Evolutionary conservation across 2,888 invertebrate species (phyloP), one percentile per base, ranked within the genome.

Genomic region (Abrostola tripartita): DNA sequence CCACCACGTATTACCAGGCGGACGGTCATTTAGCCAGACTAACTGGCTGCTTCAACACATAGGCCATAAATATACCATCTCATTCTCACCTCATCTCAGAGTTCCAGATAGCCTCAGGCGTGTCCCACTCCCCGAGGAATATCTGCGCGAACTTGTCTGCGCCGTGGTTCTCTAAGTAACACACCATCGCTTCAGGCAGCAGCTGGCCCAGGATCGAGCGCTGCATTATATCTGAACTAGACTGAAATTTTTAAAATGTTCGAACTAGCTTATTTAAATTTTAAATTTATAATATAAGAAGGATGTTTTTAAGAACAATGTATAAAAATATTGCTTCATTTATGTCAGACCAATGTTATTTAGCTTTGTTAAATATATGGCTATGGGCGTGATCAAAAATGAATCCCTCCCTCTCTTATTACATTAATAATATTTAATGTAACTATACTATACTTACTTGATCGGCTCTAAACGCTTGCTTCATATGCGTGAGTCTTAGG

Each of bases 101-200:
- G 88, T 98, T 99, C 99, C 99, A 99, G 75, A 99, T 99, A 0
- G 99, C 99, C 93, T 99, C 99, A 0, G 99, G 99, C 7, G 99
- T 99, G 91, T 99, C 99, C 95, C 98, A 99, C 93, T 99, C 99
- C 0, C 99, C 99, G 14, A 99, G 95, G 92, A 98, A 98, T 82
- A 98, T 99, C 93, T 99, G 98, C 0, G 99, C 99, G 92, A 99
- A 99, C 88, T 99, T 99, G 73, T 99, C 99, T 0, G 99, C 96
- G 0, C 99, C 99, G 86, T 99, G 99, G 91, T 99, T 99, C 90
- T 99, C 99, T 62, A 99, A 94, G 90, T 99, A 99, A 85, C 99
- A 99, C 0, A 99, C 98, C 99, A 99, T 99, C 0, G 99, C 99
- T 88, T 99, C 99, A 0, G 99, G 99, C 61, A 99, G 90, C 60